Evolutionary conservation across 2,888 invertebrate species (phyloP).

Genomic region (Eupithecia centaureata): DNA sequence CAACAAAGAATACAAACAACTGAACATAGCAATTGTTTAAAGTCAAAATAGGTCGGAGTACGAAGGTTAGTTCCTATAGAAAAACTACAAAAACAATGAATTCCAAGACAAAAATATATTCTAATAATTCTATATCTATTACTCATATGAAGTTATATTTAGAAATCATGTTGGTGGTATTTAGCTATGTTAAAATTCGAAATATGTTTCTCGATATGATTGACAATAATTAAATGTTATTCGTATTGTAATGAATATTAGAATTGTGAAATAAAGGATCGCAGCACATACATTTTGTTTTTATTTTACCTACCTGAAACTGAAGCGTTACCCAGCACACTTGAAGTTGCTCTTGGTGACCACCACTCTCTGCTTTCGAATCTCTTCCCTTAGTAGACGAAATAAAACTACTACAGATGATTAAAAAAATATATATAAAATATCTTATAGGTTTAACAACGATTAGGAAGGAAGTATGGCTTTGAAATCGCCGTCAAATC

Average conservation of each 20-base stretch:
- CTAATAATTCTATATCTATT: slow-evolving; percentile 10
- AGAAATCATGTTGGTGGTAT: slow-evolving; percentile 17
- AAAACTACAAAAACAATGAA: slow-evolving; percentile 2
- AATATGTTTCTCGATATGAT: slow-evolving; percentile 48
- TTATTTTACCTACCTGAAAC: slow-evolving; percentile 3
- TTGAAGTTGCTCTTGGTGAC: no score
- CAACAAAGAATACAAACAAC: not conserved
- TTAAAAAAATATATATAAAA: no score
- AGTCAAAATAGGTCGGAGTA: not conserved
- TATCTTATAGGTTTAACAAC: no score
- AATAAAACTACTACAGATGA: no score
- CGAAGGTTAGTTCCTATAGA: not conserved
- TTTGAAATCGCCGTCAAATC: no score
- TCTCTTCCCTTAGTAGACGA: no score
- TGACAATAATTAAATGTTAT: slow-evolving; percentile 80
- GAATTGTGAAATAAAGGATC: slow-evolving; percentile 67
- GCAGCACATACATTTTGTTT: slow-evolving; percentile 55
- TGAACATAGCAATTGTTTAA: not conserved
- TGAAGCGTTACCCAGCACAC: no score
- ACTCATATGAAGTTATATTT: slow-evolving; percentile 13
- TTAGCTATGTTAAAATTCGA: slow-evolving; percentile 30
- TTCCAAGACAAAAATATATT: slow-evolving; percentile 11
- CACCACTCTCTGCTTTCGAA: no score
- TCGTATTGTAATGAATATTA: slow-evolving; percentile 63
- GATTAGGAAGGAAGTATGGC: no score